These are phyloP conservation scores for Chelonoidis abingdonii DNA, from an alignment of 2,113 vertebrate species.

Conservation along the genomic window DNA sequence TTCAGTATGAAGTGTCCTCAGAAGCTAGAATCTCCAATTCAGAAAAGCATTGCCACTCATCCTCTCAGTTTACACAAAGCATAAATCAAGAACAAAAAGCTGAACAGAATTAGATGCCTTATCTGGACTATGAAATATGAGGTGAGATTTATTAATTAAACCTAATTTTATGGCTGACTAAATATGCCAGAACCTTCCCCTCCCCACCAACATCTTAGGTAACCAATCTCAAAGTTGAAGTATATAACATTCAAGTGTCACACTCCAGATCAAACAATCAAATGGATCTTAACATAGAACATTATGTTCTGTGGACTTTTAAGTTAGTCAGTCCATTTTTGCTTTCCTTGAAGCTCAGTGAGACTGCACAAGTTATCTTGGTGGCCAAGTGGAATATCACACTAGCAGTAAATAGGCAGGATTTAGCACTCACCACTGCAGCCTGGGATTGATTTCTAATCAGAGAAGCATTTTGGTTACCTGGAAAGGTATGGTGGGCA, in stretches of 20 bases:
- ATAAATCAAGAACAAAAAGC: fast-evolving
- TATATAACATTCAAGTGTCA: not conserved
- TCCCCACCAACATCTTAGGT: not conserved
- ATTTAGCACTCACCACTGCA: fast-evolving
- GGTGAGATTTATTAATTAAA: fast-evolving
- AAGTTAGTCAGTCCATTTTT: not conserved
- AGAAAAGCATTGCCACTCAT: fast-evolving
- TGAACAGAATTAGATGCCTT: not conserved
- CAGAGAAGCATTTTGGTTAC: not conserved
- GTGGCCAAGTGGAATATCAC: fast-evolving
- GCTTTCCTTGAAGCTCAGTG: fast-evolving
- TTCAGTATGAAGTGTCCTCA: not conserved
- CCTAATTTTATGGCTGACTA: fast-evolving
- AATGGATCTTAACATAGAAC: too few relatives aligned
- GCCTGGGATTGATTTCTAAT: fast-evolving
- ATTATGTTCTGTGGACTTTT: too few relatives aligned
- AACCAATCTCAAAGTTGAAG: not conserved
- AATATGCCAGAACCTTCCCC: not conserved
- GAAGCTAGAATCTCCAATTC: not conserved
- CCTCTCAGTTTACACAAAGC: fast-evolving
- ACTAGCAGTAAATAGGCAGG: fast-evolving
- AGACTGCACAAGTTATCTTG: fast-evolving
- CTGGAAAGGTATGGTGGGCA: too few relatives aligned
- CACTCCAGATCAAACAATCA: fast-evolving
- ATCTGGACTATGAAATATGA: fast-evolving